Evolutionary conservation across 2,113 vertebrate species (phyloP).

Genomic region (Centropus unirufus): DNA sequence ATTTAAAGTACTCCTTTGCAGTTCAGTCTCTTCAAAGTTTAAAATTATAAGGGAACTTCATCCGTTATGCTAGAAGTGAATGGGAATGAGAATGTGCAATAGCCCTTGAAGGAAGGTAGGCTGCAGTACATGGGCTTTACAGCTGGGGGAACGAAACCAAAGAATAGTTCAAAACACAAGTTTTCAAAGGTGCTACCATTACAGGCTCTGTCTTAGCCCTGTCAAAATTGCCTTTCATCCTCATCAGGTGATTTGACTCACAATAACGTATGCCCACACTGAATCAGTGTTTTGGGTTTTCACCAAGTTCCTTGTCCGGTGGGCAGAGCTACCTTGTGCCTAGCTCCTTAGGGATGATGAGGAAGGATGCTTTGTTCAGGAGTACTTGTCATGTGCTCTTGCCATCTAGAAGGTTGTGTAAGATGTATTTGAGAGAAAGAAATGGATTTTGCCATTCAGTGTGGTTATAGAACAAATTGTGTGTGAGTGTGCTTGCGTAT

Average conservation of each 20-base stretch:
- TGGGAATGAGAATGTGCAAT: neutral
- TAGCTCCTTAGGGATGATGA: neutral
- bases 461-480: conserved; percentile 43
- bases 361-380: neutral
- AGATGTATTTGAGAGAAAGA: conserved; percentile 3
- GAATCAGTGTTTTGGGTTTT: neutral
- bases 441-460: conserved; percentile 25
- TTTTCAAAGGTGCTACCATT: neutral
- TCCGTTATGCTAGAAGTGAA: neutral
- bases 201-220: neutral
- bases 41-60: neutral
- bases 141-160: neutral
- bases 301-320: neutral
- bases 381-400: neutral
- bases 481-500: conserved; percentile 66
- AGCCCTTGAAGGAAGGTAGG: neutral
- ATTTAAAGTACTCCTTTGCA: neutral
- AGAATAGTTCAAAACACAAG: neutral
- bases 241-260: neutral
- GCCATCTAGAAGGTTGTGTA: conserved; percentile 9
- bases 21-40: neutral
- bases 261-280: neutral
- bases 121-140: neutral
- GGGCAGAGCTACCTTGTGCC: neutral
- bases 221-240: neutral